These are phyloP conservation scores for Protosalanx chinensis DNA, from an alignment of 2,797 vertebrate genomes.

Conservation along the genomic window DNA sequence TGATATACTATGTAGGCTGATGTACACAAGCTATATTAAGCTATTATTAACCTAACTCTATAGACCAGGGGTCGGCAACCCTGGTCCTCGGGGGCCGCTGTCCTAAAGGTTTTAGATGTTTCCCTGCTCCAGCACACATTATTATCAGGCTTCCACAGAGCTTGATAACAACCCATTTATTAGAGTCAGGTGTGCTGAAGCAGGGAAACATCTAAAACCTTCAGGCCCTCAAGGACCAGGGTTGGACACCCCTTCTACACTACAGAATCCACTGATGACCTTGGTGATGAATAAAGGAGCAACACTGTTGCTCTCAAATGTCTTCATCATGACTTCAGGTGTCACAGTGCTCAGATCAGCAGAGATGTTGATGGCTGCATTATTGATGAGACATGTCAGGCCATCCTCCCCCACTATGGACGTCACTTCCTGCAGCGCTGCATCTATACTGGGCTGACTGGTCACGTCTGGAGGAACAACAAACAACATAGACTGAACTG, in stretches of 20 bases:
- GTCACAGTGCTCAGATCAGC: slow-evolving; percentile 62
- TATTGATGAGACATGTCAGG: slow-evolving; percentile 75
- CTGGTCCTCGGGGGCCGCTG: too few species aligned
- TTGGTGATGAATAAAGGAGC: slow-evolving; percentile 70
- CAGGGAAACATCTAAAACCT: too few species aligned
- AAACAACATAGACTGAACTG: not conserved
- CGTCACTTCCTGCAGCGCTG: slow-evolving; percentile 58
- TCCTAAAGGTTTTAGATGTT: not conserved
- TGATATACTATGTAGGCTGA: too few species aligned
- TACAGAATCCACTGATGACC: slow-evolving; percentile 33
- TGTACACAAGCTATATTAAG: not conserved
- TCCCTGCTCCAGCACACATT: too few species aligned
- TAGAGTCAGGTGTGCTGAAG: too few species aligned
- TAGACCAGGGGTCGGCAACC: not conserved
- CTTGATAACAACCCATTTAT: too few species aligned
- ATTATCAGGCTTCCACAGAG: too few species aligned
- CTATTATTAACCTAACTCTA: not conserved
- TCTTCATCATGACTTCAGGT: slow-evolving; percentile 63
- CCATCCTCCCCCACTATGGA: slow-evolving; percentile 64
- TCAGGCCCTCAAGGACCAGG: too few species aligned
- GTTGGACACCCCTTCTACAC: not conserved
- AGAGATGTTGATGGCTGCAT: slow-evolving; percentile 57
- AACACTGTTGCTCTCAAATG: slow-evolving; percentile 63
- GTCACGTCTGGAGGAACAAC: slow-evolving; percentile 58
- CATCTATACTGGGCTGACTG: slow-evolving; percentile 60